Conservation (phyloP, 2,113 vertebrate species). For the Embiotoca jacksoni region DNA sequence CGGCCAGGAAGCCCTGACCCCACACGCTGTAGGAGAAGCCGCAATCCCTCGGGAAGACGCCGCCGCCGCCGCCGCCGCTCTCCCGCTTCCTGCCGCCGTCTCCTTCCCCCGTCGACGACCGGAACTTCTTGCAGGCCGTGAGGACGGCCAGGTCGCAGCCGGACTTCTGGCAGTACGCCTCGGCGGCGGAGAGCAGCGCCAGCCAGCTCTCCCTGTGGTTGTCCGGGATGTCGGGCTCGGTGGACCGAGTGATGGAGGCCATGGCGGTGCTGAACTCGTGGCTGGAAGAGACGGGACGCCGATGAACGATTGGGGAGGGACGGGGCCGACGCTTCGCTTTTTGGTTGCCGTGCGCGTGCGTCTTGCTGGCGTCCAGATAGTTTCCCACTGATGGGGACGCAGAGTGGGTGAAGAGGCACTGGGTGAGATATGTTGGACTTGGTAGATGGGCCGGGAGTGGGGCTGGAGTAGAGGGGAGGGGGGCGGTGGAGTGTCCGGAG, state of each 20-base stretch:
- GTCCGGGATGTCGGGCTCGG: conserved; percentile 86
- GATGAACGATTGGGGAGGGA: background rate
- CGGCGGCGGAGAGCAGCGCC: conserved; percentile 87
- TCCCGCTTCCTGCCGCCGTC: conserved; percentile 72
- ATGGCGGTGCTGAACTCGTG: conserved; percentile 64
- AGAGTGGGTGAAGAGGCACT: conserved; percentile 66
- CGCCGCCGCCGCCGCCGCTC: conserved; percentile 54
- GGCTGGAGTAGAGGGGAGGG: too few relatives aligned
- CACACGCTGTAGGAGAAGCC: conserved; percentile 88
- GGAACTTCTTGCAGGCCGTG: conserved; percentile 87
- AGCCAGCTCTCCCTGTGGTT: conserved; percentile 92
- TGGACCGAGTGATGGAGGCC: conserved; percentile 79
- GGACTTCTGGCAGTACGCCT: conserved; percentile 88
- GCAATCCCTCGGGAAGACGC: conserved; percentile 71
- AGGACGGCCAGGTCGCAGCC: conserved; percentile 92
- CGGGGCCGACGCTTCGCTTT: background rate
- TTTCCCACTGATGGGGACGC: conserved; percentile 53
- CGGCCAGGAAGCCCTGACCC: conserved; percentile 88
- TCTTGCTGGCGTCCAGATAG: conserved; percentile 60
- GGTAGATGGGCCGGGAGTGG: background rate
- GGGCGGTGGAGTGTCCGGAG: conserved; percentile 42
- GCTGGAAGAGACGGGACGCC: conserved; percentile 26
- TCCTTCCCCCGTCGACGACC: conserved; percentile 45
- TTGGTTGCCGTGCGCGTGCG: conserved; percentile 40
- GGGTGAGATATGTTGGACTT: conserved; percentile 56